Conservation (phyloP, 2,113 vertebrate species). For the Poeciliopsis occidentalis region DNA sequence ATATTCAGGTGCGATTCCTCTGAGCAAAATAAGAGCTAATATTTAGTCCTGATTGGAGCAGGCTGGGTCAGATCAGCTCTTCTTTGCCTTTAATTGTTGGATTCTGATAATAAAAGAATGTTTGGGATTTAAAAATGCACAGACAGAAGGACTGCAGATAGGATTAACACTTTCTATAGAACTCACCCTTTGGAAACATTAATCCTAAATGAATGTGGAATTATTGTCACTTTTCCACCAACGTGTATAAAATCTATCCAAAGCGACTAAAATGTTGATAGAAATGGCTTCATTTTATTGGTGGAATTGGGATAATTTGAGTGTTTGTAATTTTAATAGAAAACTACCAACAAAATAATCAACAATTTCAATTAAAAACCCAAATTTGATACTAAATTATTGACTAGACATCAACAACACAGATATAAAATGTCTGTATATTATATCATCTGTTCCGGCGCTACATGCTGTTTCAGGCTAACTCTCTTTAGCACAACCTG, state of each 20-base stretch:
- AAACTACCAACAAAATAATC: no score
- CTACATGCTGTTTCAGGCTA: no score
- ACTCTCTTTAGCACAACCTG: no score
- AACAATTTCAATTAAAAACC: no score
- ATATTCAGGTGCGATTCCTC: slow-evolving; percentile 4
- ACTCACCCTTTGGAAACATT: slow-evolving; percentile 28
- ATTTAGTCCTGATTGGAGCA: background rate
- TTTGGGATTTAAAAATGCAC: slow-evolving; percentile 6
- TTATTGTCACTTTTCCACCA: slow-evolving; percentile 8
- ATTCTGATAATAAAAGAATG: slow-evolving; percentile 10
- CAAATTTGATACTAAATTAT: no score
- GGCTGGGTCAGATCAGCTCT: background rate
- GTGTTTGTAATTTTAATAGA: no score
- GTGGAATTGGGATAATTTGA: no score
- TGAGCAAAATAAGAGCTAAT: background rate
- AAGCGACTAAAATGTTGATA: slow-evolving; percentile 6
- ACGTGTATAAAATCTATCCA: slow-evolving; percentile 19
- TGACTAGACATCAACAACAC: no score
- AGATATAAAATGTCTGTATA: no score
- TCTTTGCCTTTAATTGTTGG: background rate
- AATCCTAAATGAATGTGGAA: slow-evolving; percentile 36
- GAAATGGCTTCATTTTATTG: no score
- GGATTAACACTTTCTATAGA: slow-evolving; percentile 47
- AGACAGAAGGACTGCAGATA: slow-evolving; percentile 12
- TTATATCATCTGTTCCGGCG: no score